These are phyloP conservation scores for Solenopsis invicta DNA, from an alignment of 1,140 invertebrate species.

Conservation along the genomic window DNA sequence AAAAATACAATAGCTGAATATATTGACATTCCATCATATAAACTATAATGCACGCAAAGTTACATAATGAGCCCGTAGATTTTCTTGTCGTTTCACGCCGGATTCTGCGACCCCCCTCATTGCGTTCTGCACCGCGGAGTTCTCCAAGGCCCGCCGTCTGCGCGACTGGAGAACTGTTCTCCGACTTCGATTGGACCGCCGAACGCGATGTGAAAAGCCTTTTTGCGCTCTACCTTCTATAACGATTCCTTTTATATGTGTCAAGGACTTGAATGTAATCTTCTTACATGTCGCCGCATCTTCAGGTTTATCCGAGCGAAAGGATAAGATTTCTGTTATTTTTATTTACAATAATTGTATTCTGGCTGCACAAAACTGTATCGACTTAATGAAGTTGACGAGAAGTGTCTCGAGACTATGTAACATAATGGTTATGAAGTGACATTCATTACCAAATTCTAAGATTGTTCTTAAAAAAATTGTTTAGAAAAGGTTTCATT, in stretches of 20 bases:
- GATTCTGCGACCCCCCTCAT: slow-evolving; percentile 35
- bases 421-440: not conserved
- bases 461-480: not conserved
- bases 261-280: slow-evolving; percentile 60
- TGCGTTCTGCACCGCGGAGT: slow-evolving; percentile 51
- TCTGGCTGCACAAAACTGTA: not conserved
- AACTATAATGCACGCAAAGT: slow-evolving; percentile 16
- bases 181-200: slow-evolving; percentile 45
- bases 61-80: slow-evolving; percentile 35
- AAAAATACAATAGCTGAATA: not conserved
- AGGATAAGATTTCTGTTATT: slow-evolving; percentile 48
- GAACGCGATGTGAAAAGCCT: slow-evolving; percentile 33
- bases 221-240: slow-evolving; percentile 48
- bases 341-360: slow-evolving; percentile 15
- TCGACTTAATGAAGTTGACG: not conserved
- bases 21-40: not conserved
- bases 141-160: slow-evolving; percentile 41
- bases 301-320: slow-evolving; percentile 21
- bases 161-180: slow-evolving; percentile 50
- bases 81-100: slow-evolving; percentile 47
- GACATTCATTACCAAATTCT: not conserved
- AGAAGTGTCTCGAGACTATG: not conserved
- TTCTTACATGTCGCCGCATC: slow-evolving; percentile 54
- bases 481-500: not conserved
- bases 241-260: slow-evolving; percentile 49